Percentiles rank a stretch among this genome's conserved stretches.
Evolutionary conservation across 1,140 invertebrate species (phyloP).

Genomic region (Heterodera carotae): DNA sequence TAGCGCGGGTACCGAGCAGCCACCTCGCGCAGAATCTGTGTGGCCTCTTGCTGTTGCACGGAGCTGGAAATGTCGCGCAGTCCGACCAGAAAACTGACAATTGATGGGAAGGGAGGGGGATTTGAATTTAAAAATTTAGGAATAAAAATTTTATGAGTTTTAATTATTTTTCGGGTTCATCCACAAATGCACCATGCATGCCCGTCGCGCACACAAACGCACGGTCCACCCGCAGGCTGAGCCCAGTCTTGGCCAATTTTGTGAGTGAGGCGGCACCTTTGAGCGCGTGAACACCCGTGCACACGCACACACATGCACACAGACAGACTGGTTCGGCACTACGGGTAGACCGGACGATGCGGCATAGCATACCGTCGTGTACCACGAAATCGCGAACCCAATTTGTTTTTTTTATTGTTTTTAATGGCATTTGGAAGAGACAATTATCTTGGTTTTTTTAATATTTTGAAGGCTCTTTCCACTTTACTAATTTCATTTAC

Average conservation of each 20-base stretch:
- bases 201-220: background rate
- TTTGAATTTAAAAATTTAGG: background rate
- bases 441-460: no score
- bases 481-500: conserved; percentile 6
- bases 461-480: no score
- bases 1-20: conserved; percentile 76
- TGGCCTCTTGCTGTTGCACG: conserved; percentile 59
- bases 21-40: conserved; percentile 67
- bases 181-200: no score
- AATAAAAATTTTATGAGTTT: no score
- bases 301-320: no score
- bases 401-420: no score
- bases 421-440: no score
- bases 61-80: conserved; percentile 62
- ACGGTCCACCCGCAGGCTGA: background rate
- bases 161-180: no score
- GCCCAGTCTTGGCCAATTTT: conserved; percentile 2
- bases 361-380: background rate
- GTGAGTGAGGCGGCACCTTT: background rate
- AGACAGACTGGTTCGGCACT: background rate
- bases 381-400: background rate
- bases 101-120: conserved; percentile 5
- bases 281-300: no score
- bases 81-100: conserved; percentile 59
- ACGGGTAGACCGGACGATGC: background rate